Evolutionary conservation across 1,140 invertebrate genomes (phyloP), one percentile per base, ranked within the genome.

Genomic region (Triops cancriformis): DNA sequence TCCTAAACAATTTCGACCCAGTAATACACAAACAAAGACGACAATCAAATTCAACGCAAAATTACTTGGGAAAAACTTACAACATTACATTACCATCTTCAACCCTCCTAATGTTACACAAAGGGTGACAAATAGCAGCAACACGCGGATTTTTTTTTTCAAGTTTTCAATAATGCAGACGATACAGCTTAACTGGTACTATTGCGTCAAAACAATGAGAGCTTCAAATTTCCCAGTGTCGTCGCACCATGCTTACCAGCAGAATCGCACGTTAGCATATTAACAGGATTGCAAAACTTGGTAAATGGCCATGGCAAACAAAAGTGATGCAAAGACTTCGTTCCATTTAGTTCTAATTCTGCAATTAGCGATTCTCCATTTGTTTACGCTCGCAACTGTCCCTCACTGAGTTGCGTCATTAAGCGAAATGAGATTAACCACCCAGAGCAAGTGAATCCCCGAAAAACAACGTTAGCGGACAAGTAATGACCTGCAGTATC

Each of bases 221-320:
- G 28, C 73, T 31, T 42, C 43, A 28, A 18, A 37, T 74, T 41
- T n/a, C 27, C 41, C 23, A 74, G 10, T 41, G 27, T 74, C 31
- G 23, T 28, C 73, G 73, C 73, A 23, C 26, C 11, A 37, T 23
- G 9, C 73, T 23, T 18, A 18, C 73, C 73, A 74, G 73, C 73
- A 74, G 73, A 74, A 42, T 31, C 37, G 43, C 28, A 74, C 26
- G 27, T 73, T 74, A 26, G 73, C 43, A 74, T 74, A 74, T 31
- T 42, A 74, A 41, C 73, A 37, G 31, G 31, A 7, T 37, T 37
- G 31, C 31, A 4, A 37, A 37, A 37, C 31, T 37, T 37, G 31
- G 2, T 37, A 37, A 37, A 7, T 37, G 31, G 31, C 7, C 31
- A 37, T 37, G 7, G 31, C 31, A 2, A 37, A 7, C 31, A 37